Percentiles rank a stretch among this genome's conserved stretches.
Evolutionary conservation across 2,113 vertebrate genomes (phyloP).

Genomic region (Suricata suricatta): DNA sequence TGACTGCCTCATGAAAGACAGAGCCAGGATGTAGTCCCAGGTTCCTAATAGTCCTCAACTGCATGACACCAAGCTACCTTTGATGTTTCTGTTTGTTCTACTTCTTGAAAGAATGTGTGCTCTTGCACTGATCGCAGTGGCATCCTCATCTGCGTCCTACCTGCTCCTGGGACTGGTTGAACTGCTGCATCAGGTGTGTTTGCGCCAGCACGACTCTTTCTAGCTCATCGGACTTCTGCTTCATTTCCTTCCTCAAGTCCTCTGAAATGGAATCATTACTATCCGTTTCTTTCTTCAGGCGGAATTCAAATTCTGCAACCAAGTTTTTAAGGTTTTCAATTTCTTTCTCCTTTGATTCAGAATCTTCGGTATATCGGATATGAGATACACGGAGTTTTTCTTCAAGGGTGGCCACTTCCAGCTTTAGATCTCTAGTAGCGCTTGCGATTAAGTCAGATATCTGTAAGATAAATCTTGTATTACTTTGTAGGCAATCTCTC

Average conservation of each 20-base stretch:
- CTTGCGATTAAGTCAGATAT: constrained; percentile 84
- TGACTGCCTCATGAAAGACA: not conserved
- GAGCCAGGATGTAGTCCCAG: not conserved
- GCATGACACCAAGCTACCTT: not conserved
- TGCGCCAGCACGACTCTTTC: constrained; percentile 84
- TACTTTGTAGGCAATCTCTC: not conserved
- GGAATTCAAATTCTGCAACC: constrained; percentile 82
- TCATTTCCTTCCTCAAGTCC: constrained; percentile 84
- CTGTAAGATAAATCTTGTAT: constrained; percentile 78
- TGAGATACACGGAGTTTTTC: constrained; percentile 82
- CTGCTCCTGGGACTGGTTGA: constrained; percentile 87
- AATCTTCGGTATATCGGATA: constrained; percentile 79
- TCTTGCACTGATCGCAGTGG: not conserved
- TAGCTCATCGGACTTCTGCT: constrained; percentile 87
- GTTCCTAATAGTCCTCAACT: not conserved
- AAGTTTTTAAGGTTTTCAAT: constrained; percentile 81
- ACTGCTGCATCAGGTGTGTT: constrained; percentile 83
- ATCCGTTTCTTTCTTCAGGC: constrained; percentile 85
- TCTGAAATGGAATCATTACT: constrained; percentile 78
- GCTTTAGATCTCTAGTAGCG: constrained; percentile 83
- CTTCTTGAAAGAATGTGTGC: not conserved
- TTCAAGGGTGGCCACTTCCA: constrained; percentile 83
- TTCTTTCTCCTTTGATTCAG: constrained; percentile 84
- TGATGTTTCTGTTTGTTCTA: not conserved
- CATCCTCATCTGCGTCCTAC: constrained; percentile 77